These are phyloP conservation scores for Drosophila tripunctata DNA, from an alignment of 2,888 invertebrate species.

Conservation along the genomic window DNA sequence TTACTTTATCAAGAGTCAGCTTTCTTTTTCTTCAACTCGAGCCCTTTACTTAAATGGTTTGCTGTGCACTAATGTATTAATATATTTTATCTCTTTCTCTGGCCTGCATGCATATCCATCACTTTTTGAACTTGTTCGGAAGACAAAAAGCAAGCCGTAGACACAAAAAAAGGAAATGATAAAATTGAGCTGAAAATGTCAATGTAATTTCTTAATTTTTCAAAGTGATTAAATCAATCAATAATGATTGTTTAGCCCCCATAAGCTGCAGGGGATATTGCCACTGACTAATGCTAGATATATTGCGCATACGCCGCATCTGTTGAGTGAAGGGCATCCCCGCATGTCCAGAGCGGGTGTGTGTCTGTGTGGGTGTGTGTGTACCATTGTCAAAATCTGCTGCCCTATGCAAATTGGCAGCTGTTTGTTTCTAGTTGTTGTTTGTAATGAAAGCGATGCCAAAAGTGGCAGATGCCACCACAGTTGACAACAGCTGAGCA, in stretches of 20 bases:
- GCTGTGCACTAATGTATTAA: too few species aligned
- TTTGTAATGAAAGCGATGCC: slow-evolving; percentile 51
- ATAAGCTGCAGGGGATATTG: slow-evolving; percentile 14
- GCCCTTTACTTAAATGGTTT: too few species aligned
- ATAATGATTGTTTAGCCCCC: slow-evolving; percentile 23
- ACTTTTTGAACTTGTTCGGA: too few species aligned
- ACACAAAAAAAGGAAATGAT: not conserved
- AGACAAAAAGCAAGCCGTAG: not conserved
- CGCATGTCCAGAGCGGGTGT: too few species aligned
- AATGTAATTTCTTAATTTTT: slow-evolving; percentile 28
- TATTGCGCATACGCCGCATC: slow-evolving; percentile 45
- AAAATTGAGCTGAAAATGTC: slow-evolving; percentile 1
- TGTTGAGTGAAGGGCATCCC: slow-evolving; percentile 1
- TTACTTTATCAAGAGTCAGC: too few species aligned
- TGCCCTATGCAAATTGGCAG: slow-evolving; percentile 54
- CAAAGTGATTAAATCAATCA: slow-evolving; percentile 38
- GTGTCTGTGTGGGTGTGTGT: too few species aligned
- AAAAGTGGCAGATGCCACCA: slow-evolving; percentile 51
- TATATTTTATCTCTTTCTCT: too few species aligned
- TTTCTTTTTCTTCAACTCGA: too few species aligned
- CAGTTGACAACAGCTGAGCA: slow-evolving; percentile 48
- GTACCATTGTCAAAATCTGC: slow-evolving; percentile 6
- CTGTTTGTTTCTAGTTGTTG: slow-evolving; percentile 33
- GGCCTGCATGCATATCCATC: not conserved
- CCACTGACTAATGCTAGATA: slow-evolving; percentile 15